phyloP scores from a whole-genome alignment of 2,888 invertebrate species.

The Epsilonema sp. region DNA sequence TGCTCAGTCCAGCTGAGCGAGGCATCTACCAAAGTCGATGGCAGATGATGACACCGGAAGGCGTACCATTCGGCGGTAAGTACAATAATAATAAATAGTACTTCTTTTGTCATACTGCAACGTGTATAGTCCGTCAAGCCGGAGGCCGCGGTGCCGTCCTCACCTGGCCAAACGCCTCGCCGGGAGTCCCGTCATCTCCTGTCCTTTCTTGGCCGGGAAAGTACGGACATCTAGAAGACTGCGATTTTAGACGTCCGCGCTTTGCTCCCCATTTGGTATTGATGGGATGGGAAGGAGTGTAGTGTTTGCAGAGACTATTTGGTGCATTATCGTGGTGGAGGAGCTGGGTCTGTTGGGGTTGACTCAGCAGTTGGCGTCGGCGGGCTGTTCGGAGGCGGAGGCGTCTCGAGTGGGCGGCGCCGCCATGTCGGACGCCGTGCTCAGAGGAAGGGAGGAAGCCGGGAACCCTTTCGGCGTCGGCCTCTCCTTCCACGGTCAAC shows the following conservation, averaged over 20 bases:
- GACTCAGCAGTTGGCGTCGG: conserved; percentile 52
- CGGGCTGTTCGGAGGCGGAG: conserved; percentile 29
- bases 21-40: conserved; percentile 68
- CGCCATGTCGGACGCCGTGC: not conserved
- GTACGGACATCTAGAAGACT: too few species aligned
- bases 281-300: not conserved
- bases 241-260: too few species aligned
- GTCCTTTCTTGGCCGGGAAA: too few species aligned
- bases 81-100: not conserved
- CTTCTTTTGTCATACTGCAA: too few species aligned
- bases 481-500: too few species aligned
- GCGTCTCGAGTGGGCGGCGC: not conserved
- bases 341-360: conserved; percentile 58
- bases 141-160: too few species aligned
- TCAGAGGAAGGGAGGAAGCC: too few species aligned
- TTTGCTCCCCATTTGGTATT: too few species aligned
- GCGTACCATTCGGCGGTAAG: conserved; percentile 74
- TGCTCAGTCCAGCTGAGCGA: conserved; percentile 52
- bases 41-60: conserved; percentile 64
- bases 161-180: too few species aligned
- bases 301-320: conserved; percentile 47
- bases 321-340: conserved; percentile 58
- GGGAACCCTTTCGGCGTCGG: too few species aligned
- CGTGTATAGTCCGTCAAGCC: too few species aligned
- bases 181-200: too few species aligned